Evolutionary conservation across 2,888 invertebrate genomes (phyloP).

Genomic region (Junonia oenone): DNA sequence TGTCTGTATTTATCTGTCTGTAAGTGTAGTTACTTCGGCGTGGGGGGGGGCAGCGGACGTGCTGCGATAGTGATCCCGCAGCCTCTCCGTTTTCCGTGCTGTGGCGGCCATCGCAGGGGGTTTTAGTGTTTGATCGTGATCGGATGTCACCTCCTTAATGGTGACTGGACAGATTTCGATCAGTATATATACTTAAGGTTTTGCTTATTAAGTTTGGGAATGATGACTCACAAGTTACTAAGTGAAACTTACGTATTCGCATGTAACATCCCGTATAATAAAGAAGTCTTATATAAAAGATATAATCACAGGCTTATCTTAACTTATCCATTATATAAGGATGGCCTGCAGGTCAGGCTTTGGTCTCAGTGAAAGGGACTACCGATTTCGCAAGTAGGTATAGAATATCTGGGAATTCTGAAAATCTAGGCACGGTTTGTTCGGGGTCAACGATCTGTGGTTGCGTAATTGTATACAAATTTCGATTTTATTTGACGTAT

Average conservation of each 20-base stretch:
- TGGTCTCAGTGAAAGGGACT: conserved; percentile 27
- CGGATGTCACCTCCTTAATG: too few species aligned
- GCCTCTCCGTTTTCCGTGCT: too few species aligned
- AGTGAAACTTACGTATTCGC: not conserved
- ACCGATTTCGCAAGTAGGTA: conserved; percentile 15
- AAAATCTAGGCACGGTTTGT: conserved; percentile 10
- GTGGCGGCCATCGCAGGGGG: too few species aligned
- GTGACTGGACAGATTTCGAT: too few species aligned
- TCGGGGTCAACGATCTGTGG: not conserved
- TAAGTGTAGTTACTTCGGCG: too few species aligned
- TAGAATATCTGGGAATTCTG: conserved; percentile 13
- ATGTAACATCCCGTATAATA: not conserved
- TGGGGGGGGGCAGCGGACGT: too few species aligned
- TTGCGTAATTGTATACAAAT: not conserved
- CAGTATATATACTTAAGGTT: too few species aligned
- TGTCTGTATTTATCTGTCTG: too few species aligned
- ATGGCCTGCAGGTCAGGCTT: conserved; percentile 17
- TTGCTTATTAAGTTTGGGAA: too few species aligned
- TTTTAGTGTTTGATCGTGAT: too few species aligned
- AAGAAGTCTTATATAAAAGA: not conserved
- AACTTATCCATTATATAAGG: conserved; percentile 5
- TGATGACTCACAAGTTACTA: too few species aligned
- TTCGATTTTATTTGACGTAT: not conserved
- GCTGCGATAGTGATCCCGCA: too few species aligned
- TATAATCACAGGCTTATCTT: not conserved